Percentiles rank a stretch among this genome's conserved stretches.
phyloP scores from a whole-genome alignment of 2,888 invertebrate species.

The Sisyra terminalis region DNA sequence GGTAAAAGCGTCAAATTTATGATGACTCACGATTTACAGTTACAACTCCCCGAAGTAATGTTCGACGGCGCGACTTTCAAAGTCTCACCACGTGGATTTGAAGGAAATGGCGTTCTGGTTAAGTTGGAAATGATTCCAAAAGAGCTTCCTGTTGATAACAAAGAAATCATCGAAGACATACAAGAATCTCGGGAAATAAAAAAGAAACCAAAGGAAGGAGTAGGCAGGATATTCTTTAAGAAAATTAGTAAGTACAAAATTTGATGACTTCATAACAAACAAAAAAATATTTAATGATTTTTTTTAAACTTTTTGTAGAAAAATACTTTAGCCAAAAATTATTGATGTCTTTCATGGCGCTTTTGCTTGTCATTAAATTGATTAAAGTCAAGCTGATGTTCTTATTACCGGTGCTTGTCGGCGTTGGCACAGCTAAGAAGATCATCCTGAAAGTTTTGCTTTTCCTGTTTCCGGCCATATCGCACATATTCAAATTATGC shows the following conservation, averaged over 20 bases:
- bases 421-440: constrained; percentile 70
- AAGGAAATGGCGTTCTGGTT: constrained; percentile 55
- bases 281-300: constrained; percentile 2
- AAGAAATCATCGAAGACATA: background rate
- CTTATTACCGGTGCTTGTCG: constrained; percentile 59
- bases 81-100: constrained; percentile 55
- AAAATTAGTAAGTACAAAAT: constrained; percentile 43
- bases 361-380: constrained; percentile 61
- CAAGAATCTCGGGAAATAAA: background rate
- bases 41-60: constrained; percentile 52
- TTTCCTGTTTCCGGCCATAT: constrained; percentile 66
- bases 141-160: constrained; percentile 17
- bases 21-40: constrained; percentile 58
- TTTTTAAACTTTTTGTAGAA: constrained; percentile 35
- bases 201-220: constrained; percentile 7
- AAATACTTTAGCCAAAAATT: constrained; percentile 62
- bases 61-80: constrained; percentile 58
- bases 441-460: constrained; percentile 62
- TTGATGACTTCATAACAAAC: background rate
- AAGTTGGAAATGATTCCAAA: constrained; percentile 53
- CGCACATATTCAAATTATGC: constrained; percentile 71
- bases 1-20: constrained; percentile 55
- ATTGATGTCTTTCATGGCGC: constrained; percentile 51
- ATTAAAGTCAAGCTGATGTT: constrained; percentile 67
- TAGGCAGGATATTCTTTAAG: constrained; percentile 48